Evolutionary conservation across 92 coral and sea anemone genomes (phyloP), one percentile per base, ranked within the genome.

Genomic region (Phymanthus crucifer): DNA sequence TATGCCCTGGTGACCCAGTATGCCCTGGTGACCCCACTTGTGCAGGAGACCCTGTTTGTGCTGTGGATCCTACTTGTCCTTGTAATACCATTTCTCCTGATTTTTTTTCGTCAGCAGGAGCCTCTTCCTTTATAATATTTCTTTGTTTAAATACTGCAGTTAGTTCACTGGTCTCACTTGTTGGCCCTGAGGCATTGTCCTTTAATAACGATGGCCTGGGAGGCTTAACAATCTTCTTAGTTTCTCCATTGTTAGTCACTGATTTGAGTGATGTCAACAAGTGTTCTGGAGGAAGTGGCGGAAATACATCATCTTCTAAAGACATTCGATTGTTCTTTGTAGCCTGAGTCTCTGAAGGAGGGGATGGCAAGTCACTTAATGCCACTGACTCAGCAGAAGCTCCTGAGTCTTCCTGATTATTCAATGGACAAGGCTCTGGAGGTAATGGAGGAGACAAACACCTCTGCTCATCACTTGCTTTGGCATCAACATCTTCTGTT

Each of bases 261-360:
- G 38, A 16, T 24, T 26, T 54, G 14, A 34, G 64, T 37, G 43
- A 52, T 4, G 29, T 37, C 52, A 61, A 64, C 57, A 61, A 24
- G 68, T 61, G 68, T 35, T 77, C 81, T n/a, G 69, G 72, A 37
- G 73, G 81, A 12, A 40, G 81, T 14, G 72, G 81, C 5, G 81
- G 81, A 64, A 77, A 77, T 31, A 77, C 81, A 37, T 77, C 81
- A 77, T 77, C 81, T 23, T 77, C 81, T 45, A 77, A 26, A 61
- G 81, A 77, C 67, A 61, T 33, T 34, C 81, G 43, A 54, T 77
- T 76, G 23, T 68, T 37, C 13, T 4, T 40, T 37, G 37, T 64
- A 29, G 57, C 9, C 14, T 26, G 18, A 35, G 34, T 76, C 34
- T 33, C 43, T 57, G 80, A 57, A 26, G 29, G 80, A 10, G 66